A percentile compares a stretch with the other conserved stretches of the same genome.
Evolutionary conservation across 2,888 invertebrate species (phyloP).

Genomic region (Nomada flava): DNA sequence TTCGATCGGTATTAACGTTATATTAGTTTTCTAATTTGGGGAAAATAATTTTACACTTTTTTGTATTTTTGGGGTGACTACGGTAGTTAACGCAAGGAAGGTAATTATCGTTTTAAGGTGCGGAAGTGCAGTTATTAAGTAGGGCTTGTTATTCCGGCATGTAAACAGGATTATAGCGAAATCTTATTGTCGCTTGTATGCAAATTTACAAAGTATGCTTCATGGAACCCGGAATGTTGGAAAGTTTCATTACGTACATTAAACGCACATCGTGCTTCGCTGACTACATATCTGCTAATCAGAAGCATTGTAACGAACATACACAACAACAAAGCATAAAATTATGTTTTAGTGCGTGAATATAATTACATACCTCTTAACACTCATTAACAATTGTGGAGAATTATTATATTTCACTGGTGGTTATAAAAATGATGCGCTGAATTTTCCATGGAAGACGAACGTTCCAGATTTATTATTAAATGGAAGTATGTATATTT

Average conservation of each 20-base stretch:
- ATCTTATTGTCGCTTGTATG: slow-evolving; percentile 22
- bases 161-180: slow-evolving; percentile 15
- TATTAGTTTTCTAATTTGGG: not conserved
- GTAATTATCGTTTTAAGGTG: not conserved
- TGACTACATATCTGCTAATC: slow-evolving; percentile 1
- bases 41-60: not conserved
- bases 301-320: not conserved
- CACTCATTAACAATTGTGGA: not conserved
- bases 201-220: slow-evolving; percentile 16
- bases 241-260: slow-evolving; percentile 21
- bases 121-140: not conserved
- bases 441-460: not conserved
- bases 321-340: too few relatives aligned
- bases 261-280: not conserved
- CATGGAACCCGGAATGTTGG: slow-evolving; percentile 19
- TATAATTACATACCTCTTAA: not conserved
- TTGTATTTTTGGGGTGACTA: not conserved
- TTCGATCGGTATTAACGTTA: not conserved
- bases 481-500: not conserved
- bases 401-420: not conserved
- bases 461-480: not conserved
- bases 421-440: not conserved
- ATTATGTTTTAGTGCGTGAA: not conserved
- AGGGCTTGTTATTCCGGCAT: not conserved
- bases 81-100: not conserved